Conservation (phyloP, 92 coral and sea anemone species). For the Porites cylindrica region DNA sequence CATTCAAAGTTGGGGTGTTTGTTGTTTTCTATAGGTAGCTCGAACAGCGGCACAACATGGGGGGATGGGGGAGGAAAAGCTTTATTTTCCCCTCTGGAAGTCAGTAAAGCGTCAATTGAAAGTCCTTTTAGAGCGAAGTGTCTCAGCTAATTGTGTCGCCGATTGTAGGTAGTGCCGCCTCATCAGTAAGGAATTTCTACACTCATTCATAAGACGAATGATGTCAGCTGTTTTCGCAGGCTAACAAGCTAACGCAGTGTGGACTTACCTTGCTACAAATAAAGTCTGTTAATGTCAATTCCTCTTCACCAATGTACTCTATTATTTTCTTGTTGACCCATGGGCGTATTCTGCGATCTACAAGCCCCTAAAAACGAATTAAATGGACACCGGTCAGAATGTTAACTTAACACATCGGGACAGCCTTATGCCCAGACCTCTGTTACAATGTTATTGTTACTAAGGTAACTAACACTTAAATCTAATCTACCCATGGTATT, state of each 20-base stretch:
- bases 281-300: constrained; percentile 94
- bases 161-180: too few relatives aligned
- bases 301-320: constrained; percentile 99
- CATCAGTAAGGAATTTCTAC: too few relatives aligned
- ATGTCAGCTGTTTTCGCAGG: background rate
- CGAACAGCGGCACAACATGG: too few relatives aligned
- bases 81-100: too few relatives aligned
- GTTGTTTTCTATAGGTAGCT: too few relatives aligned
- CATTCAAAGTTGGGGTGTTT: too few relatives aligned
- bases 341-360: constrained; percentile 99
- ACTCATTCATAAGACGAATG: too few relatives aligned
- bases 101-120: too few relatives aligned
- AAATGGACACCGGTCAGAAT: constrained; percentile 17
- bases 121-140: too few relatives aligned
- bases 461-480: background rate
- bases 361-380: constrained; percentile 81
- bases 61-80: too few relatives aligned
- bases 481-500: background rate
- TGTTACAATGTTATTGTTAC: background rate
- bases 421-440: constrained; percentile 17
- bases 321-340: constrained; percentile 99
- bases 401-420: background rate
- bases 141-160: too few relatives aligned
- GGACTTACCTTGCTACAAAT: constrained; percentile 93
- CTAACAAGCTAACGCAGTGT: background rate